phyloP scores from a whole-genome alignment of 2,888 invertebrate species.

The Lasioglossum calceatum region DNA sequence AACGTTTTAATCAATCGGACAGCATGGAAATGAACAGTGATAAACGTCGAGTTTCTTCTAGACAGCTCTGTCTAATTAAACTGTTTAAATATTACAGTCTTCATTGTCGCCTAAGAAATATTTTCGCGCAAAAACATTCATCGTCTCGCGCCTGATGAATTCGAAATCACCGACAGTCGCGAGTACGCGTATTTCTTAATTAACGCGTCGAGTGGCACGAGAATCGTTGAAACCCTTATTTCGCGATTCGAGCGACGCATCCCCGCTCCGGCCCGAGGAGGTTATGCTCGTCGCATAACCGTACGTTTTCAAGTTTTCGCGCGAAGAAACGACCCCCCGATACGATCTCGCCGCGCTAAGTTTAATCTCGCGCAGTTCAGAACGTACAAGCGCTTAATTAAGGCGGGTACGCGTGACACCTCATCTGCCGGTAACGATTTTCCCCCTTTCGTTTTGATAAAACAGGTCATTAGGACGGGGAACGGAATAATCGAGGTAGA shows the following conservation, averaged over 20 bases:
- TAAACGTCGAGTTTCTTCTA: not conserved
- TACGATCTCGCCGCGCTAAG: constrained; percentile 53
- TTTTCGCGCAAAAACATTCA: not conserved
- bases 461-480: constrained; percentile 33
- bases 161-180: not conserved
- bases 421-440: constrained; percentile 38
- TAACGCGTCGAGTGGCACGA: constrained; percentile 22
- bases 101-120: not conserved
- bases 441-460: constrained; percentile 20
- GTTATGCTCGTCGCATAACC: constrained; percentile 18
- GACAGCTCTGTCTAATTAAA: not conserved
- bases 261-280: not conserved
- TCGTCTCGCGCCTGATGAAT: not conserved
- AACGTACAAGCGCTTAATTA: constrained; percentile 81
- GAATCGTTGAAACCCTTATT: constrained; percentile 6
- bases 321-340: constrained; percentile 35
- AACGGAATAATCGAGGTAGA: not conserved
- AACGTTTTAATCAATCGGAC: not conserved
- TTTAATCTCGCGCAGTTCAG: constrained; percentile 67
- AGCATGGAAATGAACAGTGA: not conserved
- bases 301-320: constrained; percentile 55
- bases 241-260: not conserved
- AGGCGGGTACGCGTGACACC: constrained; percentile 75
- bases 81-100: not conserved
- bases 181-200: constrained; percentile 43